phyloP scores from a whole-genome alignment of 2,113 vertebrate genomes.

The Bufo bufo region DNA sequence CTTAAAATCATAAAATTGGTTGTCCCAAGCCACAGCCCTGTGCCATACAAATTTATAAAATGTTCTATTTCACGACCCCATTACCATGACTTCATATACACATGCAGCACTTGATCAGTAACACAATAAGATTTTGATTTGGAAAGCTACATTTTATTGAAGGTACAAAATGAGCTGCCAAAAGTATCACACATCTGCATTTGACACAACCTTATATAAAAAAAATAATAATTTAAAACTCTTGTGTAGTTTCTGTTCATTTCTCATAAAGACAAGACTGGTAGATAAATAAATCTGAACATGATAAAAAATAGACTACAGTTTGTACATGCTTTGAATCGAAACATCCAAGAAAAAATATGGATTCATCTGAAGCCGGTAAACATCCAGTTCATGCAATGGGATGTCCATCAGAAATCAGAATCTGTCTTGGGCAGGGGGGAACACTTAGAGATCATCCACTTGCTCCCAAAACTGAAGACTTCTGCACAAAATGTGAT shows the following conservation, averaged over 20 bases:
- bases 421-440: background rate
- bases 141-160: conserved; percentile 50
- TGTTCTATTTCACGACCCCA: no score
- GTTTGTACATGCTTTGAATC: conserved; percentile 47
- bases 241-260: conserved; percentile 27
- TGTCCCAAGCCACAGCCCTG: no score
- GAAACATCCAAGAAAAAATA: conserved; percentile 47
- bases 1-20: no score
- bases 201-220: conserved; percentile 50
- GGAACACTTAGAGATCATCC: background rate
- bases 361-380: conserved; percentile 48
- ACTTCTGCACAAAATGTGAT: conserved; percentile 16
- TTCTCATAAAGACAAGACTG: conserved; percentile 48
- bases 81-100: background rate
- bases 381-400: conserved; percentile 45
- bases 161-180: conserved; percentile 58
- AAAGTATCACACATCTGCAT: conserved; percentile 54
- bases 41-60: no score
- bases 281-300: conserved; percentile 56
- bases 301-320: conserved; percentile 49
- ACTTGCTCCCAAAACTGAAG: conserved; percentile 12
- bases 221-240: conserved; percentile 53
- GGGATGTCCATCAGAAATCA: background rate
- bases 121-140: background rate
- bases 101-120: background rate